These are phyloP conservation scores for Rachycentron canadum DNA, from an alignment of 2,797 vertebrate genomes.

Conservation along the genomic window DNA sequence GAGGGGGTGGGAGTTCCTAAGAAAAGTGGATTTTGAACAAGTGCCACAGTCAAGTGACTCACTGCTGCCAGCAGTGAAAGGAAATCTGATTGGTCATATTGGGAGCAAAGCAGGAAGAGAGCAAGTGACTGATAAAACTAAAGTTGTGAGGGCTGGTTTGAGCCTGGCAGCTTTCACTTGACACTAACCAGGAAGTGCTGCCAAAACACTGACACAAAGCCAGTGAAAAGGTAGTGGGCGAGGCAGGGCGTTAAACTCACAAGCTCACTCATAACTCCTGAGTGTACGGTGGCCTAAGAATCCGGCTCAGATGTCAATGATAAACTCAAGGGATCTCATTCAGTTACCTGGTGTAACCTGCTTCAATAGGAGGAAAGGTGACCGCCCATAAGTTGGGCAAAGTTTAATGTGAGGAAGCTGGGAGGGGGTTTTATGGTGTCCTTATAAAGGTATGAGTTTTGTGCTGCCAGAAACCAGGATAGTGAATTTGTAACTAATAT, in stretches of 20 bases:
- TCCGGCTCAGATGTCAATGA: conserved; percentile 81
- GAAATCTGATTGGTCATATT: conserved; percentile 83
- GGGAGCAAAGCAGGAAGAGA: conserved; percentile 83
- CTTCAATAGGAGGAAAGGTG: conserved; percentile 63
- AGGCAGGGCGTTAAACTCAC: conserved; percentile 75
- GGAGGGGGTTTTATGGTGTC: conserved; percentile 61
- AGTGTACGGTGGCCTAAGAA: conserved; percentile 65
- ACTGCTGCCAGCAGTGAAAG: conserved; percentile 77
- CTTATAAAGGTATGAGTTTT: conserved; percentile 59
- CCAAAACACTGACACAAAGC: conserved; percentile 77
- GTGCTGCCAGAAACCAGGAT: background rate
- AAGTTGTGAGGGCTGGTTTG: conserved; percentile 71
- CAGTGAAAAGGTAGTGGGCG: conserved; percentile 82
- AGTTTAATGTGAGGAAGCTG: conserved; percentile 67
- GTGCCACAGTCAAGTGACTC: conserved; percentile 77
- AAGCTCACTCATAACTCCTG: conserved; percentile 65
- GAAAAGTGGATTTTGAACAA: conserved; percentile 79
- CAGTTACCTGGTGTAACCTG: conserved; percentile 72
- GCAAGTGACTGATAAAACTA: conserved; percentile 84
- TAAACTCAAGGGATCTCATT: conserved; percentile 71
- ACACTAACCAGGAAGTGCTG: conserved; percentile 80
- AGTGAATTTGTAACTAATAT: conserved; percentile 5
- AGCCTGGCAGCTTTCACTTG: conserved; percentile 69
- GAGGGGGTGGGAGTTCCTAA: conserved; percentile 70
- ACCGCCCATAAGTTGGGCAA: conserved; percentile 72